A percentile compares a stretch with the other conserved stretches of the same genome.
These are phyloP conservation scores for Montifringilla adamsi DNA, from an alignment of 2,113 vertebrate genomes.

Conservation along the genomic window DNA sequence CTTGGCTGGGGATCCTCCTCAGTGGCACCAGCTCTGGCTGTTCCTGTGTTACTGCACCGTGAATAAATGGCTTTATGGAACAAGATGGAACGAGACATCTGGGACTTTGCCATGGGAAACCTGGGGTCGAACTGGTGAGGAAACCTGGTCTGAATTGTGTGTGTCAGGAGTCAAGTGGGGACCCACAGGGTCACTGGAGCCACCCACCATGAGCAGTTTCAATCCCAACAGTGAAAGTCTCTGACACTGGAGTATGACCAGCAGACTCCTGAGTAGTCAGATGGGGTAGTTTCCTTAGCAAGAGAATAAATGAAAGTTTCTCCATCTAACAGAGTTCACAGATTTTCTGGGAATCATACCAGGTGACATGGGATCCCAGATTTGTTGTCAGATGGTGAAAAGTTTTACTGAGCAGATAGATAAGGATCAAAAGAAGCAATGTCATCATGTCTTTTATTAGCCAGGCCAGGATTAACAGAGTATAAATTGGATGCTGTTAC, in stretches of 20 bases:
- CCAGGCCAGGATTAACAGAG: not conserved
- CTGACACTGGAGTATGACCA: not conserved
- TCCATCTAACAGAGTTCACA: not conserved
- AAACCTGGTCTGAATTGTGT: not conserved
- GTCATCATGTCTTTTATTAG: not conserved
- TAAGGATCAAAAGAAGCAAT: not conserved
- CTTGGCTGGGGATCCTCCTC: not conserved
- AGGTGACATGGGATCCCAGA: not conserved
- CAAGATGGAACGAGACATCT: accelerated
- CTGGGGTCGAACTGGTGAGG: accelerated
- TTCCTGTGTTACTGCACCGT: not conserved
- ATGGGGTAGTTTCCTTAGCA: not conserved
- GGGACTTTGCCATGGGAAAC: not conserved
- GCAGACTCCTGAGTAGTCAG: not conserved
- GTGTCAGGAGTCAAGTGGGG: not conserved
- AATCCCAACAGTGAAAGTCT: not conserved
- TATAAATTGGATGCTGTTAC: not conserved
- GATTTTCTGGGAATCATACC: not conserved
- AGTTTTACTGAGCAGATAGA: not conserved
- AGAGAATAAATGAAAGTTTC: not conserved
- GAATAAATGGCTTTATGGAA: not conserved
- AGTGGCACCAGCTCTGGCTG: accelerated
- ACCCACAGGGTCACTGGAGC: not conserved
- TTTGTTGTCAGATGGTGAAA: not conserved
- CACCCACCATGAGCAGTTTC: not conserved